Base-by-base conservation (phyloP, 64 coral and sea anemone genomes). In the Pachyseris speciosa region DNA sequence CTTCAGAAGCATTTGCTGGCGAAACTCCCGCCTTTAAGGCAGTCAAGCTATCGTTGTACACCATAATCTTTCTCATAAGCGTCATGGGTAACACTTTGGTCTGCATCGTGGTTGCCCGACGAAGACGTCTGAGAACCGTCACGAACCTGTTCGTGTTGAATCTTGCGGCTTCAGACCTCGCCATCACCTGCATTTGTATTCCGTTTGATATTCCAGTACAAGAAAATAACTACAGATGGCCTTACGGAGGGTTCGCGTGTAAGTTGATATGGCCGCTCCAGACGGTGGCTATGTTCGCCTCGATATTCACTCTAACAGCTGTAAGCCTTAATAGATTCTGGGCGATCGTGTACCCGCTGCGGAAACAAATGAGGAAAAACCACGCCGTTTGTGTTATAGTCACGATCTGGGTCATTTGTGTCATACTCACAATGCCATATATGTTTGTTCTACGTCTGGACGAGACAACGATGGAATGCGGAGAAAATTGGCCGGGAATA, bases 121-220 rank as follows among this genome's bases (percentile, higher is more conserved):
- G 94, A 45, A 78, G 89, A 30, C 85, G 94, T 55, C 95, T 99
- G 97, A 79, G 94, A 75, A 99, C 93, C 61, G 97, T 99, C 19
- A 99, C 94, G 8, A 99, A 99, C 72, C 84, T 93, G 45, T 99
- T 99, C 86, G 95, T 99, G 47, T 61, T 99, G 38, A 99, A 99
- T 48, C 91, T 99, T 19, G 94, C 97, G n/a, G 84, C 90, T 41
- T 94, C 94, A 7, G 96, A 98, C 57, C 84, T 99, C 0, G 94
- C 94, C 16, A 86, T 93, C 41, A 99, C 97, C 2, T 93, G 86
- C 17, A 90, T 99, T n/a, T 95, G 90, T 43, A 95, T 95, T 37
- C 97, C 97, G 1, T 99, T 99, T 65, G 97, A 99, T 74, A 95
- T 99, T 39, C 89, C 97, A 19, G 94, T 95, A 4, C 86, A 93